Percentiles rank a stretch among this genome's conserved stretches.
These are phyloP conservation scores for Takifugu flavidus DNA, from an alignment of 2,113 vertebrate genomes.

Conservation along the genomic window DNA sequence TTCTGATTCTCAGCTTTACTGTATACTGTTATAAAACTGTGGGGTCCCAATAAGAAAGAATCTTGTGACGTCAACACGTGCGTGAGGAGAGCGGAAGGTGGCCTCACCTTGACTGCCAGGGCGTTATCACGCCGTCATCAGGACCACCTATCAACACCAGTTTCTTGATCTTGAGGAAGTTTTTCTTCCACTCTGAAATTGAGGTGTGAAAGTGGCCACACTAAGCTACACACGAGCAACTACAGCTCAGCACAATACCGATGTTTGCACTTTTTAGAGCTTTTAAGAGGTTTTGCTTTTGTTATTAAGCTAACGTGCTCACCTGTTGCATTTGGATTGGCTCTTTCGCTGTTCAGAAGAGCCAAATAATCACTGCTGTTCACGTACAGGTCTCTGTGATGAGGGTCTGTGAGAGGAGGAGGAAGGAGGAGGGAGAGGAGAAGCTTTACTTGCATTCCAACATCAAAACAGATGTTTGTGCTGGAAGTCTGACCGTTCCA, in stretches of 20 bases:
- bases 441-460: not conserved
- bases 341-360: slow-evolving; percentile 81
- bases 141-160: slow-evolving; percentile 86
- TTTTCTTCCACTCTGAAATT: slow-evolving; percentile 82
- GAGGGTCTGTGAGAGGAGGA: slow-evolving; percentile 77
- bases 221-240: not conserved
- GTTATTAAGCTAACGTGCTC: slow-evolving; percentile 9
- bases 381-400: slow-evolving; percentile 84
- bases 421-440: slow-evolving; percentile 6
- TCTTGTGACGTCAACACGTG: not conserved
- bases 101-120: slow-evolving; percentile 87
- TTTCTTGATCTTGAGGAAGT: slow-evolving; percentile 83
- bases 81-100: not conserved
- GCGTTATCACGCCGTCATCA: slow-evolving; percentile 88
- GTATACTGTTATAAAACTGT: too few species aligned
- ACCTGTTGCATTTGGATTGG: slow-evolving; percentile 83
- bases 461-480: not conserved
- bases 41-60: not conserved
- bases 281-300: too few species aligned
- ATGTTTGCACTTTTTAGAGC: too few species aligned
- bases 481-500: slow-evolving; percentile 82
- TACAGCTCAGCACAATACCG: not conserved
- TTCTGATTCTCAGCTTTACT: too few species aligned
- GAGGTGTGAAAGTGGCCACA: not conserved
- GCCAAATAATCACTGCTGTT: slow-evolving; percentile 87